Conservation (phyloP, 2,113 vertebrate species). For the Ciconia boyciana region DNA sequence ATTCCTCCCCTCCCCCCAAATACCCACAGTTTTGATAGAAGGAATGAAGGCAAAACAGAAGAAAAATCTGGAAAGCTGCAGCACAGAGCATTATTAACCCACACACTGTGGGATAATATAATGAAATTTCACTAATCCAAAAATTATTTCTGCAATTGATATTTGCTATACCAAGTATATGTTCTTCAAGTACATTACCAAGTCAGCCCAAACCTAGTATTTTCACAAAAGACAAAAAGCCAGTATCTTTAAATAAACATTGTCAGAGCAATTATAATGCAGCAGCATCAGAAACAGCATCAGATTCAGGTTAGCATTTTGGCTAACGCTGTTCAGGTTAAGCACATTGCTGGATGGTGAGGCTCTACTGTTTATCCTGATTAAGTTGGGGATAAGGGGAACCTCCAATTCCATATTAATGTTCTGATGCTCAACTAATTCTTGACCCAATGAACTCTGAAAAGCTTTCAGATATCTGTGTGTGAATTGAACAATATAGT, state of each 20-base stretch:
- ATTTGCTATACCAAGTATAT: not conserved
- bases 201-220: not conserved
- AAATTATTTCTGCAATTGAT: not conserved
- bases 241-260: not conserved
- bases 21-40: not conserved
- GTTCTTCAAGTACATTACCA: not conserved
- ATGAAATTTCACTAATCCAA: not conserved
- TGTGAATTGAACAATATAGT: not conserved
- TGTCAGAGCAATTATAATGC: not conserved
- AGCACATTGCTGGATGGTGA: not conserved
- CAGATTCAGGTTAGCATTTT: not conserved
- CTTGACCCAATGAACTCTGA: not conserved
- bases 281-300: not conserved
- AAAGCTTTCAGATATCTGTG: not conserved
- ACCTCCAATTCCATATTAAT: not conserved
- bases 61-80: not conserved
- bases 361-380: not conserved
- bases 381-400: not conserved
- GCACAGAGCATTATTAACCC: not conserved
- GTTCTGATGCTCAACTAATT: not conserved
- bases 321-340: not conserved
- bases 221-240: not conserved
- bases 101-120: not conserved
- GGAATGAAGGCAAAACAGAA: not conserved
- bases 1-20: not conserved